These are phyloP conservation scores for Matsumurasca onukii DNA, from an alignment of 1,140 invertebrate species.

Conservation along the genomic window DNA sequence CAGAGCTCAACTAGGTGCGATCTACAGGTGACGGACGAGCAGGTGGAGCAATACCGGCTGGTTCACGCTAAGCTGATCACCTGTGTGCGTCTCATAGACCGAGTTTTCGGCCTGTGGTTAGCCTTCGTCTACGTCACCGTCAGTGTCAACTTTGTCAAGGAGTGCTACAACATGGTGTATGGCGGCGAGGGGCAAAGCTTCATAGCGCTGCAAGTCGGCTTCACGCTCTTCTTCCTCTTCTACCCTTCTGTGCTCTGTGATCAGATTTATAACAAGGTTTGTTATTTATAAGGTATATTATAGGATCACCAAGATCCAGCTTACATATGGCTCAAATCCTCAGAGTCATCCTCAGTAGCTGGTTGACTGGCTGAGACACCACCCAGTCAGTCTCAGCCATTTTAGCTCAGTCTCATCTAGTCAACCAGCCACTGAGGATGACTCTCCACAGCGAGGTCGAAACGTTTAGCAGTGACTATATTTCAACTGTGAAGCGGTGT, in stretches of 20 bases:
- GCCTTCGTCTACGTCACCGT: conserved; percentile 1
- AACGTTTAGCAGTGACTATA: too few relatives aligned
- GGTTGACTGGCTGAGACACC: too few relatives aligned
- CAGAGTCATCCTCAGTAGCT: too few relatives aligned
- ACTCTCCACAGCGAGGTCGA: too few relatives aligned
- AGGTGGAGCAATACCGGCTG: not conserved
- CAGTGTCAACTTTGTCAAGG: not conserved
- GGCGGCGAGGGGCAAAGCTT: not conserved
- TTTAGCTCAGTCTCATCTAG: too few relatives aligned
- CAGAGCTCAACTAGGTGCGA: not conserved
- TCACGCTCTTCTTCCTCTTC: not conserved
- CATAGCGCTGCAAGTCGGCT: not conserved
- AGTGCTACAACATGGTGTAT: not conserved
- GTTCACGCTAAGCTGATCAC: not conserved
- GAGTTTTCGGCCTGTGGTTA: not conserved
- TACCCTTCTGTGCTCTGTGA: not conserved
- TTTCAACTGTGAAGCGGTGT: too few relatives aligned
- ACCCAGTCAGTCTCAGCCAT: too few relatives aligned
- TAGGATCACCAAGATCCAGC: too few relatives aligned
- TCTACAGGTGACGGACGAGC: not conserved
- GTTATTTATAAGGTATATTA: not conserved
- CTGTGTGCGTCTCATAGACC: conserved; percentile 3
- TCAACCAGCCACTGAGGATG: too few relatives aligned
- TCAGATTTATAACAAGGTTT: conserved; percentile 1
- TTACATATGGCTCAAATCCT: too few relatives aligned